phyloP scores from a whole-genome alignment of 1,140 invertebrate genomes.

The Capitella teleta region DNA sequence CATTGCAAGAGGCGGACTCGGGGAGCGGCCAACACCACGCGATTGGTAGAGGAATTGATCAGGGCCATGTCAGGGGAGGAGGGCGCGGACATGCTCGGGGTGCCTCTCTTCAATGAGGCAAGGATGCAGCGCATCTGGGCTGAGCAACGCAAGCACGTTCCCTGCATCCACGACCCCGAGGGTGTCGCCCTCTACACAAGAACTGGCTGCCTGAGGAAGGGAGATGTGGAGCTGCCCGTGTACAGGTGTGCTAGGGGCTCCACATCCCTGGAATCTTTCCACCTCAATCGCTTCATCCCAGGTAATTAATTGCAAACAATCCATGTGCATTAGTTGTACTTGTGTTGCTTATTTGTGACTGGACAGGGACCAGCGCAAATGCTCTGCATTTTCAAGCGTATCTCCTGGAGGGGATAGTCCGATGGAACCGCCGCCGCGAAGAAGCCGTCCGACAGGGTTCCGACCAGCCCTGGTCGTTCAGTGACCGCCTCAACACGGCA shows the following conservation, averaged over 20 bases:
- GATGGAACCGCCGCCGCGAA: slow-evolving; percentile 17
- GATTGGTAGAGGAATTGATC: slow-evolving; percentile 12
- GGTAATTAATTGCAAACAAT: too few relatives aligned
- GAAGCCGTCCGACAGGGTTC: slow-evolving; percentile 3
- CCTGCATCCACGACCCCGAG: slow-evolving; percentile 19
- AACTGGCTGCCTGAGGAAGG: slow-evolving; percentile 14
- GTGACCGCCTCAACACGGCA: neutral
- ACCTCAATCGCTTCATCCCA: slow-evolving; percentile 19
- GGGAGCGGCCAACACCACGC: slow-evolving; percentile 11
- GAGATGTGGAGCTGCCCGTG: slow-evolving; percentile 1
- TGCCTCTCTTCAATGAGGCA: slow-evolving; percentile 15
- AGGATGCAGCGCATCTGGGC: slow-evolving; percentile 17
- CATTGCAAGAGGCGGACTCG: slow-evolving; percentile 18
- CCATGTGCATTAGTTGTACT: too few relatives aligned
- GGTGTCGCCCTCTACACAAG: slow-evolving; percentile 16
- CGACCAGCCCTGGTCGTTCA: neutral
- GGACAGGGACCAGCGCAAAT: slow-evolving; percentile 15
- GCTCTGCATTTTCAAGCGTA: slow-evolving; percentile 18
- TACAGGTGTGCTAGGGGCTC: slow-evolving; percentile 16
- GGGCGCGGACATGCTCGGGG: slow-evolving; percentile 17
- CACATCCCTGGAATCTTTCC: slow-evolving; percentile 18
- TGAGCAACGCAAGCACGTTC: slow-evolving; percentile 15
- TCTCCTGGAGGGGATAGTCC: slow-evolving; percentile 15
- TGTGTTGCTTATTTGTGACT: too few relatives aligned
- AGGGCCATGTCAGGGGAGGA: slow-evolving; percentile 6